Percentiles rank a stretch among this genome's conserved stretches.
Conservation (phyloP, 2,888 invertebrate genomes). For the Melolontha melolontha region DNA sequence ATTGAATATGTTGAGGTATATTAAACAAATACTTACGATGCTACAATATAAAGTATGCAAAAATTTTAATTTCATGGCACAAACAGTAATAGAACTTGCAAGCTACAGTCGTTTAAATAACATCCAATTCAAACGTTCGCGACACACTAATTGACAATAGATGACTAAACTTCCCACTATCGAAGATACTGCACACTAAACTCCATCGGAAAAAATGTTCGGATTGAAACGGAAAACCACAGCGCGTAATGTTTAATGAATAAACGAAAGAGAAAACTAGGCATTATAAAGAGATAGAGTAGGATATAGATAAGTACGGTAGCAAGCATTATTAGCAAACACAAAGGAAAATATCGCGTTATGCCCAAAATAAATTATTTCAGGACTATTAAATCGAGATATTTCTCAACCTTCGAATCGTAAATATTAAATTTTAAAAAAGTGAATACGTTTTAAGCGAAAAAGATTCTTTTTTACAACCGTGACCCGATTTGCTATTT, state of each 20-base stretch:
- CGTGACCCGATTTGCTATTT: constrained; percentile 21
- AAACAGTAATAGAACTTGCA: constrained; percentile 6
- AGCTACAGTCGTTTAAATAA: constrained; percentile 5
- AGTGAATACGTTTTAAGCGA: not conserved
- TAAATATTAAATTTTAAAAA: constrained; percentile 19
- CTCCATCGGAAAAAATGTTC: constrained; percentile 25
- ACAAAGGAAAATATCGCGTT: constrained; percentile 23
- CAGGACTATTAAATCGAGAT: constrained; percentile 14
- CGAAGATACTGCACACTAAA: constrained; percentile 22
- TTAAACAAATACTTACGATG: constrained; percentile 40
- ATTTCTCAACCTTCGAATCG: constrained; percentile 23
- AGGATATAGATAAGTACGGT: constrained; percentile 22
- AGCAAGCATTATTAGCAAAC: constrained; percentile 29
- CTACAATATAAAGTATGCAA: constrained; percentile 35
- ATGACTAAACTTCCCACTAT: constrained; percentile 17
- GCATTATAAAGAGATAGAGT: constrained; percentile 3
- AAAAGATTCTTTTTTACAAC: constrained; percentile 10
- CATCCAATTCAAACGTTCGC: constrained; percentile 18
- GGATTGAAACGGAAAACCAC: constrained; percentile 39
- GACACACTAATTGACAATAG: constrained; percentile 20
- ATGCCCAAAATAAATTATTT: constrained; percentile 25
- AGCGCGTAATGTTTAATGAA: constrained; percentile 28
- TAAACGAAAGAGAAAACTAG: constrained; percentile 12
- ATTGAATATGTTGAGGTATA: not conserved
- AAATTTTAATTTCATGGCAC: constrained; percentile 41